Conservation (phyloP, 1,140 invertebrate genomes). For the Bacillus rossius region DNA sequence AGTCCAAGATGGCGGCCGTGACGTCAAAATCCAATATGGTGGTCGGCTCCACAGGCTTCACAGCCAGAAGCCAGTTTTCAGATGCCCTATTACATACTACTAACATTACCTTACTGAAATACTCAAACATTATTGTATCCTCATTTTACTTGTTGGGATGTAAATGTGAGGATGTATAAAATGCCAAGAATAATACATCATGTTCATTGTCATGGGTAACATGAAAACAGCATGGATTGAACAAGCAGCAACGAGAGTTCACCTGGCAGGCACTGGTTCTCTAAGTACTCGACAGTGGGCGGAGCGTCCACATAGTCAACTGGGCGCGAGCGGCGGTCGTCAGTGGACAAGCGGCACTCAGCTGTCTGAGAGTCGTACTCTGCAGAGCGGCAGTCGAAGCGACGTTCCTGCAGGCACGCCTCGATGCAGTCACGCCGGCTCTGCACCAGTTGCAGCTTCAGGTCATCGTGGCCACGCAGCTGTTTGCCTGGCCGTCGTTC, state of each 20-base stretch:
- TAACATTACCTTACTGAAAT: too few species aligned
- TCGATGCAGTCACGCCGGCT: slow-evolving; percentile 45
- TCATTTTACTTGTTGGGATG: too few species aligned
- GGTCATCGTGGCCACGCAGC: slow-evolving; percentile 39
- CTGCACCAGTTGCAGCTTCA: slow-evolving; percentile 36
- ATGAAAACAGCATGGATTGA: neutral
- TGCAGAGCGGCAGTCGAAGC: slow-evolving; percentile 44
- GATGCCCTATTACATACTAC: too few species aligned
- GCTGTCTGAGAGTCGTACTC: slow-evolving; percentile 44
- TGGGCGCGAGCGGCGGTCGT: slow-evolving; percentile 40
- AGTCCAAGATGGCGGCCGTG: too few species aligned
- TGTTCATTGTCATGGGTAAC: neutral
- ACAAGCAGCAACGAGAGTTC: neutral
- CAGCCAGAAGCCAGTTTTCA: too few species aligned
- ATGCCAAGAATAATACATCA: too few species aligned
- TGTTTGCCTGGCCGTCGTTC: slow-evolving; percentile 45
- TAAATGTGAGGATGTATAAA: too few species aligned
- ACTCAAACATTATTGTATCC: too few species aligned
- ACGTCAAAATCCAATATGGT: too few species aligned
- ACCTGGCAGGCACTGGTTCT: slow-evolving; percentile 44
- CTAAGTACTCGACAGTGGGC: slow-evolving; percentile 44
- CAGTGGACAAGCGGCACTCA: slow-evolving; percentile 42
- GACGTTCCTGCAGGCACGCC: slow-evolving; percentile 38
- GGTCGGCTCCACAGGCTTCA: too few species aligned
- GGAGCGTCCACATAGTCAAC: slow-evolving; percentile 38